phyloP scores from a whole-genome alignment of 1,140 invertebrate genomes.

The Bombus huntii region DNA sequence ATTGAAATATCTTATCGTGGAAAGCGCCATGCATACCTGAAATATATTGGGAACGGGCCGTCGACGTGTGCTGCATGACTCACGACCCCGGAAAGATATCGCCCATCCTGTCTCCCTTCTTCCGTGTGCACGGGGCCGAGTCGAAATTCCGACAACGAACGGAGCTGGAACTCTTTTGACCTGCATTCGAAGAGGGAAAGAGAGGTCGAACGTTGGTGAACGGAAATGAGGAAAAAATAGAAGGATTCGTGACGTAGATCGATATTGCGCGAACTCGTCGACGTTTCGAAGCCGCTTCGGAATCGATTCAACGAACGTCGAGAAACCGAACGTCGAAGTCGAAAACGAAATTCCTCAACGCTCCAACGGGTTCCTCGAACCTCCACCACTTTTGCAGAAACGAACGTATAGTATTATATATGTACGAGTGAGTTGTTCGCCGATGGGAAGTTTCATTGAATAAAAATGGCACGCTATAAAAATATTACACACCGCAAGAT shows the following conservation, averaged over 20 bases:
- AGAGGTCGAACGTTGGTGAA: background rate
- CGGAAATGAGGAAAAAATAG: constrained; percentile 24
- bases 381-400: background rate
- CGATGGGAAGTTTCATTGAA: background rate
- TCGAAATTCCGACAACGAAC: constrained; percentile 12
- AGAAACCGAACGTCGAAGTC: no score
- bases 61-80: constrained; percentile 66
- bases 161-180: constrained; percentile 21
- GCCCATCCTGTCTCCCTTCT: background rate
- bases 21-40: constrained; percentile 68
- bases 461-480: background rate
- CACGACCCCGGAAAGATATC: constrained; percentile 61
- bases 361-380: constrained; percentile 8
- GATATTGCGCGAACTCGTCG: constrained; percentile 13
- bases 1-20: constrained; percentile 79
- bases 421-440: background rate
- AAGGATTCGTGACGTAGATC: constrained; percentile 22
- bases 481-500: background rate
- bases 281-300: background rate
- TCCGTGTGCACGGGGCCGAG: background rate
- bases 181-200: constrained; percentile 11
- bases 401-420: no score
- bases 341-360: no score
- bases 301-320: no score
- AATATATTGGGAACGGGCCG: constrained; percentile 65